A percentile compares a stretch with the other conserved stretches of the same genome.
Evolutionary conservation across 2,888 invertebrate species (phyloP).

Genomic region (Thera britannica): DNA sequence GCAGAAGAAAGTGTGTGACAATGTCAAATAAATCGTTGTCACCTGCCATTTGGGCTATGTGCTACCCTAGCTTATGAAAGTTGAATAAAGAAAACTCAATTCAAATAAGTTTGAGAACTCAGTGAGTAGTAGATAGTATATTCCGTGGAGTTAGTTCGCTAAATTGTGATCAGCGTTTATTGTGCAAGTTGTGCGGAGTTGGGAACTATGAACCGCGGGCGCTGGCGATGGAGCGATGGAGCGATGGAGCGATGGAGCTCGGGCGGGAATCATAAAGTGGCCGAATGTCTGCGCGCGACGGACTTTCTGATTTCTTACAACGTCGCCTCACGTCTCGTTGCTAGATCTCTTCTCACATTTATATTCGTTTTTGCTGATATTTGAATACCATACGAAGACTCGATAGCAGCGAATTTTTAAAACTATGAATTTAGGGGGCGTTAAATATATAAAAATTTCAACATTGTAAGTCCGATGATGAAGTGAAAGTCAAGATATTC

Average conservation of each 20-base stretch:
- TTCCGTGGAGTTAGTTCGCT: constrained; percentile 9
- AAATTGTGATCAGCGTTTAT: constrained; percentile 31
- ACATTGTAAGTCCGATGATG: no score
- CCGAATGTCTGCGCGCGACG: background rate
- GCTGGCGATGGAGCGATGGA: constrained; percentile 12
- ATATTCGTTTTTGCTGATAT: background rate
- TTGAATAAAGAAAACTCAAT: constrained; percentile 2
- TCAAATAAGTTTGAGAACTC: constrained; percentile 7
- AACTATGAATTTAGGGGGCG: no score
- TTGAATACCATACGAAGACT: background rate
- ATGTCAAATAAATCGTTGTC: background rate
- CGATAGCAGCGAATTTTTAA: no score
- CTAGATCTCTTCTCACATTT: background rate
- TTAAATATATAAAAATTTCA: no score
- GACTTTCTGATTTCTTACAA: background rate
- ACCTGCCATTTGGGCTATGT: background rate
- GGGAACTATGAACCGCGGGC: constrained; percentile 3
- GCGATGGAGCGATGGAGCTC: constrained; percentile 11
- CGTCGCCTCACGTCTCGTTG: background rate
- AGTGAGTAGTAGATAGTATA: constrained; percentile 2
- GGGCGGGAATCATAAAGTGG: constrained; percentile 3
- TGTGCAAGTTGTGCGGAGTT: constrained; percentile 20
- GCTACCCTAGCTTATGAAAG: background rate
- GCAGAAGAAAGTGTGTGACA: background rate
- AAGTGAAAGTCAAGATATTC: no score